Conservation (phyloP, 2,888 invertebrate genomes). For the Dendrolimus houi region DNA sequence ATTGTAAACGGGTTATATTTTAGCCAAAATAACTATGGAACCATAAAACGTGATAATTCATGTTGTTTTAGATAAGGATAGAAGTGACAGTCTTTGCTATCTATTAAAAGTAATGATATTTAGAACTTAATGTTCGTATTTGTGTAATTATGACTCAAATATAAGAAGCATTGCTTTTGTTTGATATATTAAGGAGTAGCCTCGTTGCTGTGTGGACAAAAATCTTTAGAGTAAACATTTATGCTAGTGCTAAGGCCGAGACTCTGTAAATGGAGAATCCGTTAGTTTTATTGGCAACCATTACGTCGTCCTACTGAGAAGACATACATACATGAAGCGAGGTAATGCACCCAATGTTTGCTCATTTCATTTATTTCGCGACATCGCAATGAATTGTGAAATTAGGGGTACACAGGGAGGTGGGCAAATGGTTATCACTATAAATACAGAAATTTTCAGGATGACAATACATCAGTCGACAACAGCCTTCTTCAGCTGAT, state of each 20-base stretch:
- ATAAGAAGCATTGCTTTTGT: neutral
- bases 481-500: constrained; percentile 36
- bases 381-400: constrained; percentile 60
- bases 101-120: too few species aligned
- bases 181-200: constrained; percentile 6
- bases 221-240: constrained; percentile 22
- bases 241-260: constrained; percentile 35
- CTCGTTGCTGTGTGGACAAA: constrained; percentile 18
- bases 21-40: too few species aligned
- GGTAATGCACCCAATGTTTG: constrained; percentile 69
- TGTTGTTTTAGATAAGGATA: too few species aligned
- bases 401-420: constrained; percentile 53
- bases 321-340: constrained; percentile 60
- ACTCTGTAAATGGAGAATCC: constrained; percentile 52
- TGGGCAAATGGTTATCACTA: constrained; percentile 51
- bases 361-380: constrained; percentile 71
- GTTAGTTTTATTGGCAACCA: constrained; percentile 58
- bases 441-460: constrained; percentile 64
- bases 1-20: too few species aligned
- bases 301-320: constrained; percentile 55
- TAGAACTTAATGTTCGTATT: too few species aligned
- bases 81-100: too few species aligned
- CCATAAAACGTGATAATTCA: too few species aligned
- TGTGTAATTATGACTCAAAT: neutral
- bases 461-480: constrained; percentile 53